Evolutionary conservation across 2,113 vertebrate species (phyloP).

Genomic region (Ancistrus triradiatus): DNA sequence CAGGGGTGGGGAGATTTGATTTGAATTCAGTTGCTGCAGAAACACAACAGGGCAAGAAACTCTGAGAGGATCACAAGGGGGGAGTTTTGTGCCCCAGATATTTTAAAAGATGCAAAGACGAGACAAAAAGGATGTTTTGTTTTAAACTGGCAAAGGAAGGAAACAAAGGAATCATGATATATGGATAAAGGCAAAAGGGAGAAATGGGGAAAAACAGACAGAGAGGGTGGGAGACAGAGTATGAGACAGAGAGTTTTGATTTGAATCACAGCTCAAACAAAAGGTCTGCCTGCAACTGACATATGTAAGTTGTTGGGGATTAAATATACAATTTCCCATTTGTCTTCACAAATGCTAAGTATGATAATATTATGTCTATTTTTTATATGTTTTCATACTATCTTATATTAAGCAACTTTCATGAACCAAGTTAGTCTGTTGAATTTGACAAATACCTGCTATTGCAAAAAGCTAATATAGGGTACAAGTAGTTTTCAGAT

Average conservation of each 20-base stretch:
- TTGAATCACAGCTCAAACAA: constrained; percentile 55
- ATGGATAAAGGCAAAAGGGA: constrained; percentile 36
- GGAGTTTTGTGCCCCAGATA: constrained; percentile 54
- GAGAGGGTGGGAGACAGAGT: background rate
- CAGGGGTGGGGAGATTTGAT: constrained; percentile 64
- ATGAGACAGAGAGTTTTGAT: constrained; percentile 41
- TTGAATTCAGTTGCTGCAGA: constrained; percentile 72
- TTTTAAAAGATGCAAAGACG: constrained; percentile 56
- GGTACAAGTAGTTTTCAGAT: too few relatives aligned
- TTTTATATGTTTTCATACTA: too few relatives aligned
- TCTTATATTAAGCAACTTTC: too few relatives aligned
- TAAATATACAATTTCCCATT: constrained; percentile 48
- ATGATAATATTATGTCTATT: too few relatives aligned
- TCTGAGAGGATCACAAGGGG: constrained; percentile 32
- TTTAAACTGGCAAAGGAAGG: too few relatives aligned
- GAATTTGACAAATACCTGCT: too few relatives aligned
- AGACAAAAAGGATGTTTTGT: constrained; percentile 42
- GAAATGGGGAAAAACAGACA: constrained; percentile 11
- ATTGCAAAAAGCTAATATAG: too few relatives aligned
- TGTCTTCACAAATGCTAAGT: constrained; percentile 1
- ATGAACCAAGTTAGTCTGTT: too few relatives aligned
- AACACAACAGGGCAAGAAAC: constrained; percentile 48
- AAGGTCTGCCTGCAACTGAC: constrained; percentile 49
- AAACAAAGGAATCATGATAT: constrained; percentile 34
- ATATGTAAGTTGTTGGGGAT: constrained; percentile 56